Conservation (phyloP, 2,113 vertebrate species). For the Nothoprocta perdicaria region DNA sequence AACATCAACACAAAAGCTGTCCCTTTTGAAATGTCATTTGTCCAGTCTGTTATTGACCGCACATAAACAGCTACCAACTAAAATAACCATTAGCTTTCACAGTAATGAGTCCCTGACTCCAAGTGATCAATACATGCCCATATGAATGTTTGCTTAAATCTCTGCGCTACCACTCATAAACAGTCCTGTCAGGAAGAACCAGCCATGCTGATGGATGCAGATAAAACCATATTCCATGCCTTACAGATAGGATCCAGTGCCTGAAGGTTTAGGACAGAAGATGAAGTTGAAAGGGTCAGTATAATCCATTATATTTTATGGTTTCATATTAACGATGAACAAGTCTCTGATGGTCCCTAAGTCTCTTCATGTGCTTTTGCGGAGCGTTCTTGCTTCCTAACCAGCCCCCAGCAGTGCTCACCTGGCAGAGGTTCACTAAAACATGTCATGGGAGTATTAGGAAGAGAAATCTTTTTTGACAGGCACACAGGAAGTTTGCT, state of each 20-base stretch:
- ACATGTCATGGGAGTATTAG: neutral
- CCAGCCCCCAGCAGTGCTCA: neutral
- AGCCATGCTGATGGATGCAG: neutral
- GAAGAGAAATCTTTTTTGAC: neutral
- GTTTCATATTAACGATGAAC: neutral
- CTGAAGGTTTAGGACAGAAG: neutral
- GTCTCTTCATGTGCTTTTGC: neutral
- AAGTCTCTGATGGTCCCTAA: neutral
- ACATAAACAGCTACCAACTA: conserved; percentile 50
- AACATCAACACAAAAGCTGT: conserved; percentile 11
- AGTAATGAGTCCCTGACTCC: neutral
- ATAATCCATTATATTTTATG: neutral
- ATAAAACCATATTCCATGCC: neutral
- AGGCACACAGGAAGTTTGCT: neutral
- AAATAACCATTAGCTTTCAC: conserved; percentile 37
- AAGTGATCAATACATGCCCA: neutral
- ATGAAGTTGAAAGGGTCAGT: neutral
- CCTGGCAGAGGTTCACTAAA: neutral
- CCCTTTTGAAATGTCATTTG: conserved; percentile 11
- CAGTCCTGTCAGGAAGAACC: conserved; percentile 14
- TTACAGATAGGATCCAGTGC: neutral
- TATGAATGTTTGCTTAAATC: neutral
- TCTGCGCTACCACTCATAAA: conserved; percentile 32
- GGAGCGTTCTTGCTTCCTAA: neutral
- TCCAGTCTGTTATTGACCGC: neutral